A percentile compares a stretch with the other conserved stretches of the same genome.
Conservation (phyloP, 2,888 invertebrate genomes). For the Drosophila conformis region DNA sequence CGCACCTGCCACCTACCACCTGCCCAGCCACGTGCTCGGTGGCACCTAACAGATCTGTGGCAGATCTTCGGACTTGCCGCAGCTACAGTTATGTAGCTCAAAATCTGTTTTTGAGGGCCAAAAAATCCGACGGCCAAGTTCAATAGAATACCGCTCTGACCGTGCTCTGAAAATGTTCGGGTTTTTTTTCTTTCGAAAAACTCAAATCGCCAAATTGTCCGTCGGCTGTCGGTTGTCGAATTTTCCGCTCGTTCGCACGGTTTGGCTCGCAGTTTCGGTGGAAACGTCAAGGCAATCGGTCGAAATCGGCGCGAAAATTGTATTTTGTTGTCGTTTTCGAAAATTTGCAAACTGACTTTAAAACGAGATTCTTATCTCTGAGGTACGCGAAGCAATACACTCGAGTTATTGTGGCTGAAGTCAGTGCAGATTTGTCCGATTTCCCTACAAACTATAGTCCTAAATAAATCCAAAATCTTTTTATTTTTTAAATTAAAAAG, state of each 20-base stretch:
- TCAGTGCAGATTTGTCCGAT: conserved; percentile 57
- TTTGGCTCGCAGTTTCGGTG: conserved; percentile 66
- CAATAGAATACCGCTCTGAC: conserved; percentile 57
- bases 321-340: conserved; percentile 9
- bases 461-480: conserved; percentile 3
- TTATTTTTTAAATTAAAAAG: conserved; percentile 4
- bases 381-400: conserved; percentile 35
- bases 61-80: neutral
- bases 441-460: conserved; percentile 7
- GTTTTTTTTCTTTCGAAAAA: conserved; percentile 34
- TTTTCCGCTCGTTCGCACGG: conserved; percentile 38
- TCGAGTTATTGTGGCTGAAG: conserved; percentile 5
- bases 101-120: conserved; percentile 21
- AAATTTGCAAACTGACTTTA: conserved; percentile 44
- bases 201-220: conserved; percentile 18
- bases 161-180: conserved; percentile 17
- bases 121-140: conserved; percentile 55
- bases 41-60: neutral
- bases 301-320: conserved; percentile 35
- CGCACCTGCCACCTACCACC: conserved; percentile 25
- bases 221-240: conserved; percentile 33
- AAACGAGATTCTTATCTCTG: conserved; percentile 45
- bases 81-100: conserved; percentile 1
- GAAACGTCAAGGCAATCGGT: conserved; percentile 74
- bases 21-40: neutral